phyloP scores from a whole-genome alignment of 64 coral and sea anemone genomes.

The Pocillopora verrucosa region DNA sequence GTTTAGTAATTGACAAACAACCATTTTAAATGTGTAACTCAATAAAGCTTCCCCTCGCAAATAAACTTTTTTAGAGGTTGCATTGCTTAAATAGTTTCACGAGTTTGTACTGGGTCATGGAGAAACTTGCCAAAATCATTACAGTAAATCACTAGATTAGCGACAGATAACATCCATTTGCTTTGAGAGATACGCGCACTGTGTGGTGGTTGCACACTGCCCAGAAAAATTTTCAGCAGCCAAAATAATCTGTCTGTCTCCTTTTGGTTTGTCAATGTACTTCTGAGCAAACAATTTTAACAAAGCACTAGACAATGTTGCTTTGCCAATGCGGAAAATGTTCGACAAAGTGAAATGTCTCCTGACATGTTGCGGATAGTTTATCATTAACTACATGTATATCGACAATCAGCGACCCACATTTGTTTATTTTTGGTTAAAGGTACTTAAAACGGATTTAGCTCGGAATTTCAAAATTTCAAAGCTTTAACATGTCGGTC shows the following conservation, averaged over 20 bases:
- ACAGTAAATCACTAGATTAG: neutral
- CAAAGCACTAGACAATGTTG: neutral
- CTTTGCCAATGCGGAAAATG: neutral
- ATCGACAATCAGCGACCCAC: neutral
- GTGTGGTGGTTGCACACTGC: neutral
- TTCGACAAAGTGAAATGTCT: neutral
- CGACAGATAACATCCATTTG: neutral
- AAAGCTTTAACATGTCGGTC: neutral
- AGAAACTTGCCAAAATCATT: neutral
- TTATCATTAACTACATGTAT: neutral
- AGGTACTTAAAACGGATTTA: conserved; percentile 27
- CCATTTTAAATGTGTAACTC: neutral
- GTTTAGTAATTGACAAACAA: neutral
- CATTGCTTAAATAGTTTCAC: conserved; percentile 10
- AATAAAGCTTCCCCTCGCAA: neutral
- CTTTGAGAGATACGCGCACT: neutral
- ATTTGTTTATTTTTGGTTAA: conserved; percentile 36
- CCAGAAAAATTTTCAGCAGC: neutral
- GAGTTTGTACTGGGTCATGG: neutral
- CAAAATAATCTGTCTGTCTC: neutral
- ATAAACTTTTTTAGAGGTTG: neutral
- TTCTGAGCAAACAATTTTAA: neutral
- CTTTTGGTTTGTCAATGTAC: neutral
- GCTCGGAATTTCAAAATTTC: neutral
- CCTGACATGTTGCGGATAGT: conserved; percentile 6